These are phyloP conservation scores for Cantharis rustica DNA, from an alignment of 2,888 invertebrate genomes.

Conservation along the genomic window DNA sequence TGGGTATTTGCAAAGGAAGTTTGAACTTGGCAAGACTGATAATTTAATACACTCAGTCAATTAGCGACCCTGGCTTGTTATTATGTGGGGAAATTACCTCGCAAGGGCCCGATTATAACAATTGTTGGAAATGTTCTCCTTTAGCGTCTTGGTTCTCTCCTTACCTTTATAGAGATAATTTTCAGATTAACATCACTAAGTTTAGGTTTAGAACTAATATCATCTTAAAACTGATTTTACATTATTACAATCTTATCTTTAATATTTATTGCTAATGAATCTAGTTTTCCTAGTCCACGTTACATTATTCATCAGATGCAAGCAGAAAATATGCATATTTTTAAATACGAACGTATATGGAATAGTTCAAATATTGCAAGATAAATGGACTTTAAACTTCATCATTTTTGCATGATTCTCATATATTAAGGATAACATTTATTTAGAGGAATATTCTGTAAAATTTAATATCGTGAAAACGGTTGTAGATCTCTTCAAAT, in stretches of 20 bases:
- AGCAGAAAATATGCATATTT: background rate
- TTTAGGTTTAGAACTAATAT: conserved; percentile 12
- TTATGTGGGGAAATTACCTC: conserved; percentile 49
- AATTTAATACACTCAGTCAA: conserved; percentile 53
- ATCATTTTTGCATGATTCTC: conserved; percentile 13
- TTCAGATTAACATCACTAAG: conserved; percentile 24
- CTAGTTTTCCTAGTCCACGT: background rate
- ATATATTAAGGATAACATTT: conserved; percentile 23
- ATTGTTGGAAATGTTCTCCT: conserved; percentile 38
- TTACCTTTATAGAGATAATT: conserved; percentile 25
- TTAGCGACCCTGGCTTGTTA: conserved; percentile 50
- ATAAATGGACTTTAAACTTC: conserved; percentile 18
- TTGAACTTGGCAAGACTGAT: conserved; percentile 46
- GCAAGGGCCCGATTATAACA: conserved; percentile 48
- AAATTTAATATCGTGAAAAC: conserved; percentile 30
- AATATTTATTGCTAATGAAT: conserved; percentile 17
- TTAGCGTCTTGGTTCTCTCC: conserved; percentile 22
- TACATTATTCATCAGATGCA: background rate
- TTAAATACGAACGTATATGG: background rate
- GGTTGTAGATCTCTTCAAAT: conserved; percentile 28
- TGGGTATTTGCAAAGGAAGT: conserved; percentile 40
- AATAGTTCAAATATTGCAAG: background rate
- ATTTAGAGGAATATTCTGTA: conserved; percentile 16
- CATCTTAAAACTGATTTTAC: conserved; percentile 23
- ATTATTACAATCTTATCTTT: conserved; percentile 20